phyloP scores from a whole-genome alignment of 2,888 invertebrate species.

The Allacma fusca region DNA sequence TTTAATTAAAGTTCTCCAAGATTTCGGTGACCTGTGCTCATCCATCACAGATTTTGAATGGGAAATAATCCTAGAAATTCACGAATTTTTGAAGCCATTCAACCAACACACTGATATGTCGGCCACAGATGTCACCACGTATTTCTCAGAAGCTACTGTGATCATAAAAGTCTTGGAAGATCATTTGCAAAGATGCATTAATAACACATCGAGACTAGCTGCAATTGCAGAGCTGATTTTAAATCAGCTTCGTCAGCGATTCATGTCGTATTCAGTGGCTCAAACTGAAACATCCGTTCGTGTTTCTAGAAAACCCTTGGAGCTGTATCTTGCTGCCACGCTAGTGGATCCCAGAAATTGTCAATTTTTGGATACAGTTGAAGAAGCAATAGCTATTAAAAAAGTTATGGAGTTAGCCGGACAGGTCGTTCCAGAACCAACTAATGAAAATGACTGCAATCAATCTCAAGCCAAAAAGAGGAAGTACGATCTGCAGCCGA shows the following conservation, averaged over 20 bases:
- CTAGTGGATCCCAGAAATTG: background rate
- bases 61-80: background rate
- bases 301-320: background rate
- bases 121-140: background rate
- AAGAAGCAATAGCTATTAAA: background rate
- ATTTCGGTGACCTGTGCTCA: background rate
- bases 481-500: background rate
- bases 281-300: background rate
- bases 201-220: background rate
- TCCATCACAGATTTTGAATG: background rate
- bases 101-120: constrained; percentile 25
- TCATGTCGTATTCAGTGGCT: background rate
- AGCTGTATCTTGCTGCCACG: background rate
- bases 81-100: constrained; percentile 10
- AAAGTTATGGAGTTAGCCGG: too few relatives aligned
- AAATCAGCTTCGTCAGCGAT: background rate
- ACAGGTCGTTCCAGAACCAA: background rate
- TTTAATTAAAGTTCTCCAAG: background rate
- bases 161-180: constrained; percentile 1
- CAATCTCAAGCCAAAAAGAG: background rate
- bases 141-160: constrained; percentile 17
- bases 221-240: background rate
- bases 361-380: background rate
- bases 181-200: background rate
- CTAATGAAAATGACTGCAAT: background rate